Percentiles rank a stretch among this genome's conserved stretches.
Conservation (phyloP, 2,888 invertebrate species). For the Sarcophaga caerulescens region DNA sequence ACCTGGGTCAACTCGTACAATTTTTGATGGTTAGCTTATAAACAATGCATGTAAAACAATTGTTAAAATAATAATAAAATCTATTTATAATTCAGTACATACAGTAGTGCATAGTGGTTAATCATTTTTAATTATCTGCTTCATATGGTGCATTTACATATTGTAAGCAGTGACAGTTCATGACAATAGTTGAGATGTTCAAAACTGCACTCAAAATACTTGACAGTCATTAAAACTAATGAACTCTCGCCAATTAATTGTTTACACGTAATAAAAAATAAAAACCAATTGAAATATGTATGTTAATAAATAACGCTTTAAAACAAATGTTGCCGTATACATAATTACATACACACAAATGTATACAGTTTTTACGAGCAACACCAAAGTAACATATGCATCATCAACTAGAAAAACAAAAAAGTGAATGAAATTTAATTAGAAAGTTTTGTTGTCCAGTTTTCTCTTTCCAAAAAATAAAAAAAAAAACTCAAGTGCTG, state of each 20-base stretch:
- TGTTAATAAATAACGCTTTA: slow-evolving; percentile 23
- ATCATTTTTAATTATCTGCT: too few relatives aligned
- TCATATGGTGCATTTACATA: neutral
- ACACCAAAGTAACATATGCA: slow-evolving; percentile 5
- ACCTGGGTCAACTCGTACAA: too few relatives aligned
- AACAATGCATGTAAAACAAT: too few relatives aligned
- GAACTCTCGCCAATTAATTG: slow-evolving; percentile 45
- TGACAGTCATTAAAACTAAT: slow-evolving; percentile 65
- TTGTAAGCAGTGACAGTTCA: slow-evolving; percentile 2
- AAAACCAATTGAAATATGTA: slow-evolving; percentile 15
- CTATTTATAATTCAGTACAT: too few relatives aligned
- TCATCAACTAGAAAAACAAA: slow-evolving; percentile 4
- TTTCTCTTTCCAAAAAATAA: slow-evolving; percentile 39
- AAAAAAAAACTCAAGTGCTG: slow-evolving; percentile 3
- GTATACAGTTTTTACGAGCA: neutral
- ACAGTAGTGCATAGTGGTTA: too few relatives aligned
- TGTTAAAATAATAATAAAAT: too few relatives aligned
- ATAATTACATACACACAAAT: neutral
- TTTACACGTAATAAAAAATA: slow-evolving; percentile 18
- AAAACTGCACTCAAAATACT: slow-evolving; percentile 55
- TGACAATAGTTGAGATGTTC: slow-evolving; percentile 42
- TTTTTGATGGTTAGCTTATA: too few relatives aligned
- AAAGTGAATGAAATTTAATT: slow-evolving; percentile 47
- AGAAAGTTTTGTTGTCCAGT: slow-evolving; percentile 60
- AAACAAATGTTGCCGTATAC: slow-evolving; percentile 28